Evolutionary conservation across 2,888 invertebrate genomes (phyloP), one percentile per base, ranked within the genome.

Genomic region (Mythimna ferrago): DNA sequence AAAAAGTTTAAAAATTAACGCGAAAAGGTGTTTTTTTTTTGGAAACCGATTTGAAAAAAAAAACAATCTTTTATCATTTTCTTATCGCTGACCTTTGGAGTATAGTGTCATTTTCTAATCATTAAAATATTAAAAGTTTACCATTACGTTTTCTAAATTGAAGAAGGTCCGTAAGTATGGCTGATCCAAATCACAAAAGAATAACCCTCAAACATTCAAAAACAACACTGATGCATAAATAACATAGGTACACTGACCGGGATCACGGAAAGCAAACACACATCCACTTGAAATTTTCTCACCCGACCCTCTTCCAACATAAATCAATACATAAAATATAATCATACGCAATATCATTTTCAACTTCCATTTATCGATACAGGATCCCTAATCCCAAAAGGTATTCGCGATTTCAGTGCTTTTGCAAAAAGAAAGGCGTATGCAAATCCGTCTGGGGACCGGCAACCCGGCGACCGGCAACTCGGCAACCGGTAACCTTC

Each of bases 301-400:
- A 41, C 16, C 11, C 53, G 4, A 68, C 65, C 61, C 70, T 70
- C 65, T 7, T 66, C 60, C 58, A 53, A 73, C 62, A 86, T 75
- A 81, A 76, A 84, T 81, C 86, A 82, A 78, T 81, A 76, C 60
- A 68, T 66, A 77, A 77, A 78, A 85, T 71, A 78, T 80, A 82
- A 86, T 85, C 77, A 80, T 80, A 83, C 61, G 48, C 73, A 76
- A 81, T 83, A 86, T 87, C 77, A 82, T 86, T 87, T 79, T 84
- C 87, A 79, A 80, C 69, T 83, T 80, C 76, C 84, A 86, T 86
- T 82, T 86, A 86, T 82, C 77, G 82, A 69, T 80, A 80, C 76
- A 76, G 83, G 89, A 80, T 89, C 89, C 89, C 89, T 83, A 83
- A 89, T 86, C 88, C 81, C 89, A 82, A 73, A 87, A 89, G 87